phyloP scores from a whole-genome alignment of 1,140 invertebrate species.

The Daktulosphaira vitifoliae region DNA sequence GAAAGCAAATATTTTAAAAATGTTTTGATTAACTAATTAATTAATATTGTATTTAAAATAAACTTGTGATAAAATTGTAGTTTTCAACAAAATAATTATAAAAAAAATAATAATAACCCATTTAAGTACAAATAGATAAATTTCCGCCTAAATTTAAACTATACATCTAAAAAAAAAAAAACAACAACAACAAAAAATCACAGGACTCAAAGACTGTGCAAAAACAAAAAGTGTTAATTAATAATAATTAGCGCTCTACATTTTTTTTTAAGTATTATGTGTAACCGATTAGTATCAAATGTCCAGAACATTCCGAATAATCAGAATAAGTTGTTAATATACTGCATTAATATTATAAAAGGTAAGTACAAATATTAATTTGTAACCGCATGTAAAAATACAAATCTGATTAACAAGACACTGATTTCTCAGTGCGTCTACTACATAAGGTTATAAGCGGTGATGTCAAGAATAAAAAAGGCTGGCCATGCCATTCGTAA shows the following conservation, averaged over 20 bases:
- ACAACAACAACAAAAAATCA: no score
- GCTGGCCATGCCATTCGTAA: slow-evolving; percentile 29
- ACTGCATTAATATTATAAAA: slow-evolving; percentile 27
- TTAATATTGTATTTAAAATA: no score
- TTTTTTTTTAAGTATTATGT: background rate
- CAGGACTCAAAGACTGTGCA: slow-evolving; percentile 32
- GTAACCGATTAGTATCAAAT: slow-evolving; percentile 31
- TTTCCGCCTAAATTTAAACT: no score
- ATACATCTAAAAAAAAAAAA: no score
- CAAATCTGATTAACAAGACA: slow-evolving; percentile 20
- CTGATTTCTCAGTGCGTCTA: slow-evolving; percentile 32
- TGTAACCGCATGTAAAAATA: slow-evolving; percentile 30
- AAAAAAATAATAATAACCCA: no score
- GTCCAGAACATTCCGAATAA: slow-evolving; percentile 24
- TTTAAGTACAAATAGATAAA: no score
- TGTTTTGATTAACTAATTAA: no score
- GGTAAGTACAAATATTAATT: slow-evolving; percentile 29
- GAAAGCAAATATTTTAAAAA: no score
- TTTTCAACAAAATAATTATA: no score
- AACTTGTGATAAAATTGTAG: no score
- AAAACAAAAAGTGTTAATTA: slow-evolving; percentile 27
- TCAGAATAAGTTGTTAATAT: slow-evolving; percentile 28
- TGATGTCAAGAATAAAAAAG: slow-evolving; percentile 32
- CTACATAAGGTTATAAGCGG: slow-evolving; percentile 18
- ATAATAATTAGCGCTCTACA: slow-evolving; percentile 23